Percentiles rank a stretch among this genome's conserved stretches.
Evolutionary conservation across 2,113 vertebrate species (phyloP).

Genomic region (Myiozetetes cayanensis): DNA sequence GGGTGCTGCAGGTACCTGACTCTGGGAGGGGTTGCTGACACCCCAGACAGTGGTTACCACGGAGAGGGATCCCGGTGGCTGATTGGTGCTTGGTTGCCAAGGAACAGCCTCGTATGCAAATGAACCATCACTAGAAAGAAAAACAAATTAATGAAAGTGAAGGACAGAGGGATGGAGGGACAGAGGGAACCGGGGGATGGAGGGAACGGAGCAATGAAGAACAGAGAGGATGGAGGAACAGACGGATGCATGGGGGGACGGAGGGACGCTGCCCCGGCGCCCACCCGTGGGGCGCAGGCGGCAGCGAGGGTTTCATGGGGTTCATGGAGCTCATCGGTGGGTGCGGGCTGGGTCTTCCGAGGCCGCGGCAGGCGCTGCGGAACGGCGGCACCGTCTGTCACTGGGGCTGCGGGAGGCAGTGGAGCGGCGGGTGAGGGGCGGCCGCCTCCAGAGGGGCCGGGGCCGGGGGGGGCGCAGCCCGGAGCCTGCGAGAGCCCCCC

Average conservation of each 20-base stretch:
- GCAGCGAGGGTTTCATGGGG: slow-evolving; percentile 94
- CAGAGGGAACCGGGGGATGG: not conserved
- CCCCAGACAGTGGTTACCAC: slow-evolving; percentile 97
- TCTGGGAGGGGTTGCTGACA: slow-evolving; percentile 87
- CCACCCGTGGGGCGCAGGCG: slow-evolving; percentile 89
- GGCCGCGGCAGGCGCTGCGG: not conserved
- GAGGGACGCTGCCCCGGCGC: not conserved
- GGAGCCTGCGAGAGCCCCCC: not conserved
- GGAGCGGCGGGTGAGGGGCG: not conserved
- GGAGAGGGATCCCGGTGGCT: slow-evolving; percentile 89
- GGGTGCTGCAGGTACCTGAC: slow-evolving; percentile 79
- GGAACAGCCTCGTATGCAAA: slow-evolving; percentile 82
- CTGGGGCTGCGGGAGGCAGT: slow-evolving; percentile 5
- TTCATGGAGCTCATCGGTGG: slow-evolving; percentile 91
- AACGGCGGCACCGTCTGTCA: slow-evolving; percentile 27
- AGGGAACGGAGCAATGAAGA: not conserved
- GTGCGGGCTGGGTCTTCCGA: slow-evolving; percentile 64
- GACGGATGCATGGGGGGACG: not conserved
- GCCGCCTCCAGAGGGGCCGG: not conserved
- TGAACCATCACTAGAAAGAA: slow-evolving; percentile 78
- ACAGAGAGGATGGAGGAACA: not conserved
- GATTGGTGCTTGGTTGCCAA: slow-evolving; percentile 87
- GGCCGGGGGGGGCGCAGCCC: not conserved
- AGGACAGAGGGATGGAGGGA: not conserved
- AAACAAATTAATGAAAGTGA: slow-evolving; percentile 48